Percentiles rank a stretch among this genome's conserved stretches.
These are phyloP conservation scores for Drosophila navojoa DNA, from an alignment of 1,140 invertebrate genomes.

Conservation along the genomic window DNA sequence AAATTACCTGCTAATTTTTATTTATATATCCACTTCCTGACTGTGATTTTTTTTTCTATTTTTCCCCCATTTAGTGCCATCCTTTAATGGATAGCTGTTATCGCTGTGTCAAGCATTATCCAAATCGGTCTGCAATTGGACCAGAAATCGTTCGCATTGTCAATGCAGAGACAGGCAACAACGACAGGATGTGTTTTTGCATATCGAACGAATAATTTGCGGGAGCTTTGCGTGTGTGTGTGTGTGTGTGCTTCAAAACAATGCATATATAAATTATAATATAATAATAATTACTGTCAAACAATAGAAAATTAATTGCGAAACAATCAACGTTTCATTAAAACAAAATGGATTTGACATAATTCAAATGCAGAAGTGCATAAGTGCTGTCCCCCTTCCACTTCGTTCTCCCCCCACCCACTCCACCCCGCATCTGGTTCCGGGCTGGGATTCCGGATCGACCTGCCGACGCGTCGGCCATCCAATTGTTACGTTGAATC, in stretches of 20 bases:
- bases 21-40: background rate
- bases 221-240: conserved; percentile 32
- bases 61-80: background rate
- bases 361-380: conserved; percentile 82
- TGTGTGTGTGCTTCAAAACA: conserved; percentile 57
- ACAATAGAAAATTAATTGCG: conserved; percentile 83
- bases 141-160: conserved; percentile 21
- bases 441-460: conserved; percentile 7
- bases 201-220: conserved; percentile 34
- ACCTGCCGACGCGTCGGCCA: conserved; percentile 5
- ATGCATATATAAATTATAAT: conserved; percentile 76
- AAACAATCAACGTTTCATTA: conserved; percentile 83
- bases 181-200: conserved; percentile 48
- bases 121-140: conserved; percentile 10
- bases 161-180: background rate
- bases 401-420: background rate
- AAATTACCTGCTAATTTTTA: too few relatives aligned
- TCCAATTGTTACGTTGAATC: conserved; percentile 64
- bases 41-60: too few relatives aligned
- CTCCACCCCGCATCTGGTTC: background rate
- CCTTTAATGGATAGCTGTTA: conserved; percentile 9
- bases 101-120: conserved; percentile 22
- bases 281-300: conserved; percentile 83
- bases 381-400: conserved; percentile 55
- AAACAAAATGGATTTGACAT: conserved; percentile 83